Percentiles rank a stretch among this genome's conserved stretches.
phyloP scores from a whole-genome alignment of 2,888 invertebrate genomes.

The Tanypteryx hageni region DNA sequence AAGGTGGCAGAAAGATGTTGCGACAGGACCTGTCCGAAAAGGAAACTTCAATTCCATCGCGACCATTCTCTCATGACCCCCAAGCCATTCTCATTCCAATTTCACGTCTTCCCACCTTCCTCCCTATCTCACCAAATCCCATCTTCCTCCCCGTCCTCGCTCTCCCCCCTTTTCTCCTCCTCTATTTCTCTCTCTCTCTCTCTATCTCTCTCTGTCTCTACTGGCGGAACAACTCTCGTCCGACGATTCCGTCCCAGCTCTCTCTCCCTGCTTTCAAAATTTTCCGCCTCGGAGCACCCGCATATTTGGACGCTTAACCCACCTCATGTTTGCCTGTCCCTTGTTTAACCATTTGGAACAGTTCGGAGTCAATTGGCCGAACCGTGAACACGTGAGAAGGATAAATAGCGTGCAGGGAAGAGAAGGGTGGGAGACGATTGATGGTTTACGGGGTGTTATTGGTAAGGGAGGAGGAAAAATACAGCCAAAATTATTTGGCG shows the following conservation, averaged over 20 bases:
- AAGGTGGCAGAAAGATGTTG: too few species aligned
- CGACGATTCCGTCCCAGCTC: neutral
- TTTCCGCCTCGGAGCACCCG: neutral
- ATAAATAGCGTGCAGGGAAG: neutral
- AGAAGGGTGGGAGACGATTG: neutral
- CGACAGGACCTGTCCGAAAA: neutral
- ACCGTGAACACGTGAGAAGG: neutral
- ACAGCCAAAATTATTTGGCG: too few species aligned
- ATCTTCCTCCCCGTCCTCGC: neutral
- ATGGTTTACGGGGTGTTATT: neutral
- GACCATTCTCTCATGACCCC: neutral
- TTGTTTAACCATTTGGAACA: constrained; percentile 19
- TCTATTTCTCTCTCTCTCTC: neutral
- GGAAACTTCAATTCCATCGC: neutral
- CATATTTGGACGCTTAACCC: constrained; percentile 16
- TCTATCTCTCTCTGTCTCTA: neutral
- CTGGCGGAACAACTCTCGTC: neutral
- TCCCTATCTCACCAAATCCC: neutral
- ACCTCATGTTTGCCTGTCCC: constrained; percentile 1
- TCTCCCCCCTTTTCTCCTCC: neutral
- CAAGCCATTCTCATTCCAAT: too few species aligned
- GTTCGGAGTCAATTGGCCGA: constrained; percentile 4
- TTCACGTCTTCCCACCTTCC: neutral
- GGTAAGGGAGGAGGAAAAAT: neutral
- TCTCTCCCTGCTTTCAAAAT: neutral